Evolutionary conservation across 2,888 invertebrate species (phyloP).

Genomic region (Leucophenga montana): DNA sequence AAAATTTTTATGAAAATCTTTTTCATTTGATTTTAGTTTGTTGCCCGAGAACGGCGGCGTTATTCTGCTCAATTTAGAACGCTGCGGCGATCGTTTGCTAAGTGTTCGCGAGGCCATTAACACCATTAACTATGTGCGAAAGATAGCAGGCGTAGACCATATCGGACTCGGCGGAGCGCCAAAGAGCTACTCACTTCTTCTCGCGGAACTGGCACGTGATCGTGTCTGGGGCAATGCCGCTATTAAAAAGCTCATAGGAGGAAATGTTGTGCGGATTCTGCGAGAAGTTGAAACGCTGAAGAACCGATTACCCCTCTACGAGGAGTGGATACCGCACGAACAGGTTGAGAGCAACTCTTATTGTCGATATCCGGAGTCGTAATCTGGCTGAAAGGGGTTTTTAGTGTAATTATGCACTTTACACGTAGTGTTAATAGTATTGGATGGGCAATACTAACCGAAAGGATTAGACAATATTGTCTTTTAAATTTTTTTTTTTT

Average conservation of each 20-base stretch:
- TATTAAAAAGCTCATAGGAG: conserved; percentile 77
- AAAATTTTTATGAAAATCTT: neutral
- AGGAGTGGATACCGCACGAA: conserved; percentile 76
- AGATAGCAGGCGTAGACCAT: conserved; percentile 79
- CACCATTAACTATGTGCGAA: conserved; percentile 79
- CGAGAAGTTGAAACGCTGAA: conserved; percentile 74
- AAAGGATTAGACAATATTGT: too few species aligned
- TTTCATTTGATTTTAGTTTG: conserved; percentile 50
- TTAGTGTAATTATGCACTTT: too few species aligned
- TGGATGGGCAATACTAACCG: too few species aligned
- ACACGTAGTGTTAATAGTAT: too few species aligned
- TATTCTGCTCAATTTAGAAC: conserved; percentile 78
- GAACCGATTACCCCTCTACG: conserved; percentile 74
- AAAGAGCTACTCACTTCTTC: conserved; percentile 76
- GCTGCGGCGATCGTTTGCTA: conserved; percentile 71
- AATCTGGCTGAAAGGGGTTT: conserved; percentile 39
- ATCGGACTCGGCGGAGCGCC: conserved; percentile 77
- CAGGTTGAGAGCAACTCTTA: conserved; percentile 75
- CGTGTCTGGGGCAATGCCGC: conserved; percentile 77
- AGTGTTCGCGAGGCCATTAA: conserved; percentile 73
- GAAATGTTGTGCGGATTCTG: conserved; percentile 76
- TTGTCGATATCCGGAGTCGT: conserved; percentile 75
- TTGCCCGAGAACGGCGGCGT: conserved; percentile 76
- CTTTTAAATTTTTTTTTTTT: too few species aligned
- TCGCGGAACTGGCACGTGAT: conserved; percentile 77